Conservation (phyloP, 1,140 invertebrate genomes). For the Drosophila lowei region DNA sequence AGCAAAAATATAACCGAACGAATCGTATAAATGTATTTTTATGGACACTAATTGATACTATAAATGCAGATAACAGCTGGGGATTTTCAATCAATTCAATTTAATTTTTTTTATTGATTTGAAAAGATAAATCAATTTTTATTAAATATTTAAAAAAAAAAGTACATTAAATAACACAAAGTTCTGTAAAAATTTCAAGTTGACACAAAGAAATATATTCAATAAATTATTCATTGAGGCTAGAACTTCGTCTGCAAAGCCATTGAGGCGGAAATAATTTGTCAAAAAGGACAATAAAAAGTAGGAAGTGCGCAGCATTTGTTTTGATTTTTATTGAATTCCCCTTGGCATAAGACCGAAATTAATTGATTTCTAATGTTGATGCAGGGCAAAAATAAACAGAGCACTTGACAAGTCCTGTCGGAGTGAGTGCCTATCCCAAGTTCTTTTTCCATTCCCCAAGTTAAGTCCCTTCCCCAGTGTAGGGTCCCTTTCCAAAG, state of each 20-base stretch:
- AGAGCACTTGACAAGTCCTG: slow-evolving; percentile 54
- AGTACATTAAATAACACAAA: too few species aligned
- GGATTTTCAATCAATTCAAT: slow-evolving; percentile 2
- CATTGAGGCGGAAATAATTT: slow-evolving; percentile 32
- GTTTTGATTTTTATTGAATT: slow-evolving; percentile 57
- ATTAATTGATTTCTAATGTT: slow-evolving; percentile 73
- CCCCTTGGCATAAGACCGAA: slow-evolving; percentile 29
- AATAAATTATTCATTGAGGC: slow-evolving; percentile 40
- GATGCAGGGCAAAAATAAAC: slow-evolving; percentile 55
- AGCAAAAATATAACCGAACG: background rate
- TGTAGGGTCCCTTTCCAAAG: background rate
- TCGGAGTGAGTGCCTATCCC: too few species aligned
- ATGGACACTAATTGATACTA: slow-evolving; percentile 22
- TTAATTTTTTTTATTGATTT: slow-evolving; percentile 13
- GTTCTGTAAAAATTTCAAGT: too few species aligned
- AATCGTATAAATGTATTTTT: slow-evolving; percentile 3
- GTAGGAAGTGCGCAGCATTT: slow-evolving; percentile 11
- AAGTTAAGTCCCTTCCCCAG: too few species aligned
- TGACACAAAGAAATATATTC: background rate
- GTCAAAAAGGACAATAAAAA: slow-evolving; percentile 29
- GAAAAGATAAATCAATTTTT: slow-evolving; percentile 1
- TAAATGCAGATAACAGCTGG: slow-evolving; percentile 8
- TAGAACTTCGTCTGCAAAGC: background rate
- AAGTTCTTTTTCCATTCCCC: too few species aligned
- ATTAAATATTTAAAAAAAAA: background rate